Percentiles rank a stretch among this genome's conserved stretches.
phyloP scores from a whole-genome alignment of 2,888 invertebrate genomes.

The Macaria notata region DNA sequence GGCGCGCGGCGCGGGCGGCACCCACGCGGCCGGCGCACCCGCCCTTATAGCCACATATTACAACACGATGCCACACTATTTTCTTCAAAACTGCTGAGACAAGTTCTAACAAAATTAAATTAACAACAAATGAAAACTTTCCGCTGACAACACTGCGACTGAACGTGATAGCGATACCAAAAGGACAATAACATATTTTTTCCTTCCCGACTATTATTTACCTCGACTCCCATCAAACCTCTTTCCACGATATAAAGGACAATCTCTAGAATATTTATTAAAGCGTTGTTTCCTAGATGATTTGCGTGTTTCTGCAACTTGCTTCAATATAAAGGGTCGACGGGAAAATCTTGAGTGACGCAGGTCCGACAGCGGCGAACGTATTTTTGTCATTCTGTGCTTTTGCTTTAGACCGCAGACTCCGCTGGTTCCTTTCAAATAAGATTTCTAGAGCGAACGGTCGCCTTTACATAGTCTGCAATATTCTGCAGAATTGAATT shows the following conservation, averaged over 20 bases:
- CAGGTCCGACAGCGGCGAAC: constrained; percentile 61
- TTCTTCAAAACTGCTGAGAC: constrained; percentile 1
- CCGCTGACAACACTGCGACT: no score
- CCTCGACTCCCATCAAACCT: constrained; percentile 3
- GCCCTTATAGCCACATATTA: constrained; percentile 37
- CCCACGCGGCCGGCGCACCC: constrained; percentile 26
- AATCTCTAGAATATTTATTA: constrained; percentile 39
- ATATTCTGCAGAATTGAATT: constrained; percentile 7
- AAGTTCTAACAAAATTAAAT: not conserved
- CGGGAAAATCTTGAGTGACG: constrained; percentile 58
- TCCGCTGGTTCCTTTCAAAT: constrained; percentile 14
- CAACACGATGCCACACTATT: constrained; percentile 26
- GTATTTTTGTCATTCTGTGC: constrained; percentile 61
- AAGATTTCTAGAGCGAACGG: constrained; percentile 19
- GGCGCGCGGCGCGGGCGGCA: constrained; percentile 63
- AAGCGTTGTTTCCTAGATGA: constrained; percentile 43
- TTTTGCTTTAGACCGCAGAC: constrained; percentile 48
- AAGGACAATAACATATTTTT: not conserved
- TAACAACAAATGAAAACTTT: not conserved
- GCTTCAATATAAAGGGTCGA: constrained; percentile 49
- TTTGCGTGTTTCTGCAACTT: constrained; percentile 55
- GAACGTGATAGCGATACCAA: not conserved
- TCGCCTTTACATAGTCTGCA: constrained; percentile 13
- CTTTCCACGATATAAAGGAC: constrained; percentile 27
- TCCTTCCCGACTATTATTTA: not conserved